Evolutionary conservation across 92 coral and sea anemone species (phyloP).

Genomic region (Siderastrea siderea): DNA sequence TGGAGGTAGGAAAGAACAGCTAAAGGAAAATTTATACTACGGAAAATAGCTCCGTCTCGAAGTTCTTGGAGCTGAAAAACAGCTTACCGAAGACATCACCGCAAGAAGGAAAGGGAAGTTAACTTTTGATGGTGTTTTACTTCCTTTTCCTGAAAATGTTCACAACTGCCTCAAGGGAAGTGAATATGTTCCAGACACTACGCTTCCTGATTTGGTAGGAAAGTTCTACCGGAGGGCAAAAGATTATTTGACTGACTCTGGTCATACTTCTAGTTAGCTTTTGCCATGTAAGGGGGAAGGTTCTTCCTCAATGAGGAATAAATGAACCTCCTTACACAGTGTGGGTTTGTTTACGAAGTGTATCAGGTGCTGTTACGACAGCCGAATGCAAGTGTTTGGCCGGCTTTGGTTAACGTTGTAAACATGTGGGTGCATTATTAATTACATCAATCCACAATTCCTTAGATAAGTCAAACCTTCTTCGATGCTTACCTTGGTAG

Average conservation of each 20-base stretch:
- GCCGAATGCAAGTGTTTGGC: constrained; percentile 51
- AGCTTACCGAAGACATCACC: constrained; percentile 17
- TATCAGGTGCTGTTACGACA: constrained; percentile 16
- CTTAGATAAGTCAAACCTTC: not conserved
- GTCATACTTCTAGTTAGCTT: constrained; percentile 27
- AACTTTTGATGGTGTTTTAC: constrained; percentile 25
- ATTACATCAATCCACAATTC: not conserved
- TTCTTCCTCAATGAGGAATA: constrained; percentile 37
- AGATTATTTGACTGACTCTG: constrained; percentile 5
- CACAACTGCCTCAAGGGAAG: constrained; percentile 28
- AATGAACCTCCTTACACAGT: constrained; percentile 29
- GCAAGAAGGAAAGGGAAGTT: constrained; percentile 19
- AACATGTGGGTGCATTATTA: constrained; percentile 41
- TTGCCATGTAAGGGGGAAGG: constrained; percentile 34
- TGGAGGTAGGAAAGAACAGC: not conserved
- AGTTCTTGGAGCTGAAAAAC: constrained; percentile 14
- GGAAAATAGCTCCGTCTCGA: constrained; percentile 11
- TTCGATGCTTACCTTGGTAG: constrained; percentile 18
- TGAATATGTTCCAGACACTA: constrained; percentile 24
- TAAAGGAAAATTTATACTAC: not conserved
- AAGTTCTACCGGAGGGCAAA: constrained; percentile 2
- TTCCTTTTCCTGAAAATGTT: constrained; percentile 19
- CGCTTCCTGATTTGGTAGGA: constrained; percentile 8
- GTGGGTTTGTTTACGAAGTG: constrained; percentile 30
- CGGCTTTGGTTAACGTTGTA: constrained; percentile 40